A percentile compares a stretch with the other conserved stretches of the same genome.
Conservation (phyloP, 1,140 invertebrate species). For the Drosophila serrata region DNA sequence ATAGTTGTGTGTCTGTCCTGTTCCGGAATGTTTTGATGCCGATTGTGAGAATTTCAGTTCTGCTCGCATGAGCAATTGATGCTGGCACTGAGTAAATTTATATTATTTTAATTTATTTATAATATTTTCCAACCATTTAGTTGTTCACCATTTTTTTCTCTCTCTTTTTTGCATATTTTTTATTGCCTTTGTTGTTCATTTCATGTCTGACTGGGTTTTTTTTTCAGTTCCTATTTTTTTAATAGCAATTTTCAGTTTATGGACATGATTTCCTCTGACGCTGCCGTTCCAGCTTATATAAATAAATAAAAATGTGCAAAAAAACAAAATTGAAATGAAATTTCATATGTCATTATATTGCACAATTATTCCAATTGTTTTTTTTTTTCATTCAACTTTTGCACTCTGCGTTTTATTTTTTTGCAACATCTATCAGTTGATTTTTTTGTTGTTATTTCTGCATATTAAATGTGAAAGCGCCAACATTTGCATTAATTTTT, state of each 20-base stretch:
- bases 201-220: constrained; percentile 8
- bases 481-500: constrained; percentile 54
- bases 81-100: constrained; percentile 25
- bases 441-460: constrained; percentile 41
- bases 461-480: constrained; percentile 53
- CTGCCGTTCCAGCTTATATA: constrained; percentile 24
- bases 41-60: constrained; percentile 2
- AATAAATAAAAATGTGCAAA: constrained; percentile 38
- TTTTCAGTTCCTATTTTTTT: not conserved
- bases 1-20: not conserved
- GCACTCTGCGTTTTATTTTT: constrained; percentile 12
- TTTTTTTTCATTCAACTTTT: constrained; percentile 31
- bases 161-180: not conserved
- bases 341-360: constrained; percentile 61
- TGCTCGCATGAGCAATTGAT: constrained; percentile 20
- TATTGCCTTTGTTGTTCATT: constrained; percentile 37
- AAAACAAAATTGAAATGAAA: constrained; percentile 64
- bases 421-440: constrained; percentile 5
- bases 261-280: constrained; percentile 54
- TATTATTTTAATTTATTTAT: constrained; percentile 60
- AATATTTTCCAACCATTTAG: constrained; percentile 32
- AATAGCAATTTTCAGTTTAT: constrained; percentile 58
- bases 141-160: constrained; percentile 8
- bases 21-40: constrained; percentile 21
- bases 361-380: constrained; percentile 48